Evolutionary conservation across 2,797 vertebrate genomes (phyloP).

Genomic region (Nothura maculosa): DNA sequence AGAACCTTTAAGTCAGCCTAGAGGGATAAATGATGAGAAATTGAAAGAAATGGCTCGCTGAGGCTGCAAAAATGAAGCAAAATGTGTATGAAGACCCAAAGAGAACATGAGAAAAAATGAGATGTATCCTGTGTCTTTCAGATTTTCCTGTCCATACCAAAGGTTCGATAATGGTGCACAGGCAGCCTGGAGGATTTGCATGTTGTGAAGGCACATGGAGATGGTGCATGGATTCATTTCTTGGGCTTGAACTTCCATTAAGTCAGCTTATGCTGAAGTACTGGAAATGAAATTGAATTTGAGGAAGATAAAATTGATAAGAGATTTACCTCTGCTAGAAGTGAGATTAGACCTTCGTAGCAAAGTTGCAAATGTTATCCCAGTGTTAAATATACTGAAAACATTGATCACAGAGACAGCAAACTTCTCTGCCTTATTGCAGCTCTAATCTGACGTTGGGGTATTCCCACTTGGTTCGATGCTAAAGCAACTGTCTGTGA

Average conservation of each 20-base stretch:
- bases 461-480: neutral
- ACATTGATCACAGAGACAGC: accelerated
- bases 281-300: neutral
- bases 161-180: neutral
- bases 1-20: neutral
- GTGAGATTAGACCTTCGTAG: neutral
- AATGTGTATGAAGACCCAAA: neutral
- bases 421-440: neutral
- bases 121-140: neutral
- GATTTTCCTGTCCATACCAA: neutral
- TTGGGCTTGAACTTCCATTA: neutral
- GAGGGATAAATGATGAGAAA: neutral
- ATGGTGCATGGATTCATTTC: neutral
- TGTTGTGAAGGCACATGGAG: neutral
- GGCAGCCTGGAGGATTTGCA: neutral
- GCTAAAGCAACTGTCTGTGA: neutral
- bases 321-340: neutral
- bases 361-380: neutral
- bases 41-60: neutral
- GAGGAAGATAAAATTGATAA: neutral
- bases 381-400: neutral
- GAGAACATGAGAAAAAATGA: neutral
- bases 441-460: neutral
- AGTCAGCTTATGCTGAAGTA: neutral
- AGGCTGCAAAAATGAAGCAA: neutral